Base-by-base conservation (phyloP, 2,888 invertebrate species). In the Schizaphis graminum region DNA sequence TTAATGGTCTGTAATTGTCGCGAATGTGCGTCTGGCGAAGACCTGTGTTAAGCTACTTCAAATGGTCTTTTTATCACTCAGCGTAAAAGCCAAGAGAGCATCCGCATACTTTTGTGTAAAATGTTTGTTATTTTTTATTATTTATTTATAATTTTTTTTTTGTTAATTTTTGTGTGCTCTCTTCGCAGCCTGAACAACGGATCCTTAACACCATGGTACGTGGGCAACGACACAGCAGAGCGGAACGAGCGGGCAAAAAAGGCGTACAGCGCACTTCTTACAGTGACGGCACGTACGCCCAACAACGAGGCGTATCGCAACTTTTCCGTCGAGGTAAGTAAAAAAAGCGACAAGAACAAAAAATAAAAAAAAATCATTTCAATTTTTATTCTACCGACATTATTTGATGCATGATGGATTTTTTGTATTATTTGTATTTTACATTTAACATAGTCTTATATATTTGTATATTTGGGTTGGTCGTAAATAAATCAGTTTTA, bases 231-330 rank as follows among this genome's bases (percentile, higher is more conserved):
- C 95, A 97, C 98, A 0, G 96, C 96, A 0, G 98, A 98, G 95
- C 97, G 98, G 93, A 99, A 99, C 96, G 97, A 97, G 95, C 97
- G 97, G 95, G 99, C 99, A 0, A 97, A 97, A 95, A 97, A 97
- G 95, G 99, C 99, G 0, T 99, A 98, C 96, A 97, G 98, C 95
- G 98, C 98, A 0, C 97, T 99, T 94, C 96, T 99, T 91, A 98
- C 98, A 0, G 98, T 99, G 94, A 98, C 98, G 13, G 98, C 99
- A 7, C 97, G 98, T 35, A 97, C 98, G 16, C 98, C 98, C 0
- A 97, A 98, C 95, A 97, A 98, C 95, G 96, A 97, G 84, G 98
- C 98, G 95, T 98, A 98, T 96, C 96, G 97, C 90, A 97, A 97
- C 94, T 98, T 98, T 95, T 97, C 98, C 91, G 96, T 97, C 95